Evolutionary conservation across 2,888 invertebrate species (phyloP), one percentile per base, ranked within the genome.

Genomic region (Lydus trimaculatus): DNA sequence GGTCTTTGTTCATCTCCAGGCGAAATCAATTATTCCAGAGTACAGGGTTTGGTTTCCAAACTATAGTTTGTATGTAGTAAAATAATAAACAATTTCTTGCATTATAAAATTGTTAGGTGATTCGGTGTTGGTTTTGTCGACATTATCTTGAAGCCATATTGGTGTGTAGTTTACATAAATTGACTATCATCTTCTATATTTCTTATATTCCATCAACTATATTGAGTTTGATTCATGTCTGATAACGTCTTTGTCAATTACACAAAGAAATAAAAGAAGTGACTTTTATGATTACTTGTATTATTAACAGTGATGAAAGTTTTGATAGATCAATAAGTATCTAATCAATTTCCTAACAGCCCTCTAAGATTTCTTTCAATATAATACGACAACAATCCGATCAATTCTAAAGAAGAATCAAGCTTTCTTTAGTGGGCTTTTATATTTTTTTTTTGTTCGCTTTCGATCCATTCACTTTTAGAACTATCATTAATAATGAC

Each of bases 291-390:
- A 68, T 61, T 61, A 64, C 1, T 6, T 33, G 11, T 64, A 48
- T 58, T 58, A 28, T 28, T 64, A 69, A 59, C 58, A 52, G 31
- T 63, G 59, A 63, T 66, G 66, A 63, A 65, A 69, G 66, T 63
- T 69, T 69, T 69, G 69, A 69, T 62, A 58, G 70, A 66, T 70
- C 70, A 66, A 66, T 70, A 64, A 66, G 69, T 66, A 65, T 69
- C 63, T 65, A 69, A 66, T 69, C 63, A 69, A 63, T 70, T 64
- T 59, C 65, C 65, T 69, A 43, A 65, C 39, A 69, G 60, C 66
- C 61, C 31, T 28, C 25, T 67, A 25, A 64, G 25, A 67, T 69
- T 63, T 65, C 31, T 3, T 15, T 36, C 60, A 60, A 63, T 64
- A 69, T 65, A 65, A 60, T 65, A 31, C 61, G 58, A 63, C 28